Conservation (phyloP, 1,140 invertebrate genomes). For the Brachionus rotundiformis region DNA sequence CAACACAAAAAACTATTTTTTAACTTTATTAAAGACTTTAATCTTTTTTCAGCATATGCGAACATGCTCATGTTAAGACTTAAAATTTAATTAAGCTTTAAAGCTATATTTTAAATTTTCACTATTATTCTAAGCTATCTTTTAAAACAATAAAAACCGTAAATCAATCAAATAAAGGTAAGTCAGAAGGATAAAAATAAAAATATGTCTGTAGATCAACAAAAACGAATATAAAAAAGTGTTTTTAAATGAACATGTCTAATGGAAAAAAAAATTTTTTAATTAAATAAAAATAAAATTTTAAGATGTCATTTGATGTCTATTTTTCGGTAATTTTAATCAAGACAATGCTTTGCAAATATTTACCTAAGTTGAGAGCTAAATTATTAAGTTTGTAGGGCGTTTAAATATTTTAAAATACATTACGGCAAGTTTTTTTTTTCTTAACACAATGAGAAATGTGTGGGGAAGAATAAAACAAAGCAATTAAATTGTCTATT, state of each 20-base stretch:
- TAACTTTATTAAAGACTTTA: not conserved
- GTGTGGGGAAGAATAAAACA: not conserved
- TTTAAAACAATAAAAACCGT: not conserved
- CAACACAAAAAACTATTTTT: not conserved
- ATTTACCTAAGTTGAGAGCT: constrained; percentile 21
- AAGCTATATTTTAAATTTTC: not conserved
- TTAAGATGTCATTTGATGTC: not conserved
- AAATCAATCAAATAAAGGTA: not conserved
- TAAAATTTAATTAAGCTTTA: not conserved
- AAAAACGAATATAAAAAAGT: not conserved
- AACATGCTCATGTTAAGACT: constrained; percentile 1
- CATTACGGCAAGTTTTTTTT: not conserved
- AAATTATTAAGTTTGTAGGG: constrained; percentile 24
- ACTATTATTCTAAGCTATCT: not conserved
- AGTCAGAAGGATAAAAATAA: not conserved
- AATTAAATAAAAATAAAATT: not conserved
- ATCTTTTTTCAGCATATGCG: not conserved
- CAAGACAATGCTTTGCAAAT: not conserved
- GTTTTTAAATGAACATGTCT: not conserved
- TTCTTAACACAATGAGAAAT: not conserved
- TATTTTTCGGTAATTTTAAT: not conserved
- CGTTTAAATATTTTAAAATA: constrained; percentile 24
- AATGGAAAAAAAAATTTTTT: constrained; percentile 16
- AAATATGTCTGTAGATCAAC: not conserved
- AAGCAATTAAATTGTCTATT: not conserved